phyloP scores from a whole-genome alignment of 2,797 vertebrate genomes.

The Xenopus petersii region DNA sequence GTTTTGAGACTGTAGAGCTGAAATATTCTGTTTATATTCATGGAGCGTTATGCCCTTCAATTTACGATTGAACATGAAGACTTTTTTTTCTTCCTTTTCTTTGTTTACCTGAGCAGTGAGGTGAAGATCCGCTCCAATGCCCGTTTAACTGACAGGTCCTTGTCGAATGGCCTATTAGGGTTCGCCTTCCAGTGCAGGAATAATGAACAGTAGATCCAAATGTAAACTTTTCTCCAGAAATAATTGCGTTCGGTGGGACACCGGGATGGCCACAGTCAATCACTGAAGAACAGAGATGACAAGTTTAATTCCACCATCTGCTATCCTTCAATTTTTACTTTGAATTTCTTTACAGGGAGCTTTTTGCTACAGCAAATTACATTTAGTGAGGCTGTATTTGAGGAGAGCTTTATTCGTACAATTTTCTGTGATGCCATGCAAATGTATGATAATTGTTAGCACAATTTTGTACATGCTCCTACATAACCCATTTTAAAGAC shows the following conservation, averaged over 20 bases:
- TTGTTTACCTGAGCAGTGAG: conserved; percentile 91
- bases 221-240: conserved; percentile 93
- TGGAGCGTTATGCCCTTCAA: background rate
- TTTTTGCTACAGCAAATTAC: background rate
- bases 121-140: conserved; percentile 92
- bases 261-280: conserved; percentile 96
- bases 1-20: too few relatives aligned
- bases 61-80: background rate
- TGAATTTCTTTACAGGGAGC: background rate
- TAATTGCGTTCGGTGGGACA: conserved; percentile 85
- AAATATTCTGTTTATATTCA: background rate
- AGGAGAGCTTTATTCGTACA: too few relatives aligned
- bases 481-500: background rate
- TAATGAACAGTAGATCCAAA: conserved; percentile 94
- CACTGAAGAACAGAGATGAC: conserved; percentile 65
- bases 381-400: background rate
- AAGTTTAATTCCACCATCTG: conserved; percentile 30
- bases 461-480: background rate
- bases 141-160: conserved; percentile 92
- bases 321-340: conserved; percentile 2
- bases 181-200: conserved; percentile 83
- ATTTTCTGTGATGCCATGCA: background rate
- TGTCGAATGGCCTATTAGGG: conserved; percentile 83
- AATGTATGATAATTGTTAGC: background rate
- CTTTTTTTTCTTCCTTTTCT: background rate